Base-by-base conservation (phyloP, 2,888 invertebrate species). In the Xestia ashworthii region DNA sequence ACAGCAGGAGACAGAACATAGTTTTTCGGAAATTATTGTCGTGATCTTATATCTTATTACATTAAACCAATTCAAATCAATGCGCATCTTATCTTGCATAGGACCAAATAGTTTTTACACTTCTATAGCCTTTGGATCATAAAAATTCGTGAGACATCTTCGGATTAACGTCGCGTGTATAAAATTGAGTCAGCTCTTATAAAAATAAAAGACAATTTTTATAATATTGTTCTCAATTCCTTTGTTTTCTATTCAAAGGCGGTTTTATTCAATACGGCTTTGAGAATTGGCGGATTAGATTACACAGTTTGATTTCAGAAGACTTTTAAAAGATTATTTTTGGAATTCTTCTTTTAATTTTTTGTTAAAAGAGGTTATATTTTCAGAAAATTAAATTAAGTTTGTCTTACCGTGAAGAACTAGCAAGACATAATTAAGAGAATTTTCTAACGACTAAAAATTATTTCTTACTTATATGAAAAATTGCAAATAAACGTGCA, bases 171-270 rank as follows among this genome's bases (percentile, higher is more conserved):
- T 68, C 32, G 71, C 38, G 46, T 25, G 32, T 69, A 50, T 22
- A n/a, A 69, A 69, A 81, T 68, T 72, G 22, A 53, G 50, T 53
- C 68, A 69, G n/a, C 38, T 48, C 25, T n/a, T 77, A 19, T 12
- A 72, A 66, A 73, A 70, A 78, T 66, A 62, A 62, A 78, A 72
- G 41, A 67, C 1, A 44, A 25, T 69, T 72, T 80, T 72, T 46
- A 5, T 12, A 22, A 73, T 70, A 62, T 83, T 70, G 38, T 67
- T 83, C 62, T 70, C 14, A 70, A 62, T 76, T 78, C 50, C 66
- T 58, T 82, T 69, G 78, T 77, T 83, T 77, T 55, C 32, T 71
- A 62, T 82, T 83, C 65, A 69, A 69, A 77, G 53, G 1, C 71
- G 11, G 50, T 41, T 22, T 72, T 72, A 66, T 76, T 82, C 8